Conservation (phyloP, 2,113 vertebrate species). For the Sphaerodactylus townsendi region DNA sequence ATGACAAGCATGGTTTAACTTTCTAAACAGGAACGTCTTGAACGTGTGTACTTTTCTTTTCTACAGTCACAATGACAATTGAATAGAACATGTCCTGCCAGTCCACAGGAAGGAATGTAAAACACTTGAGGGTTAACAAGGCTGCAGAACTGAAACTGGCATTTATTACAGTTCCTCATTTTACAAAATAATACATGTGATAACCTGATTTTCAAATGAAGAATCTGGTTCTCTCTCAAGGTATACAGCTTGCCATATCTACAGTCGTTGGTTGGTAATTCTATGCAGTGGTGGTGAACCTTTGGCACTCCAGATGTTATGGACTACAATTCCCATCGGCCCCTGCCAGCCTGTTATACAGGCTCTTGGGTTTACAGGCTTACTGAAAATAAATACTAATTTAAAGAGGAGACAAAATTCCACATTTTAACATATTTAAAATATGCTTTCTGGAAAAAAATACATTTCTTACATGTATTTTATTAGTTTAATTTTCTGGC, state of each 20-base stretch:
- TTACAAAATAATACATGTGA: not conserved
- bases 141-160: not conserved
- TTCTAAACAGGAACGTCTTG: not conserved
- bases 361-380: too few relatives aligned
- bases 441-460: not conserved
- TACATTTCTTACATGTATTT: not conserved
- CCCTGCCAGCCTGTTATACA: too few relatives aligned
- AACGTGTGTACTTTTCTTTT: not conserved
- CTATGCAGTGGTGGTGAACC: too few relatives aligned
- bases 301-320: too few relatives aligned
- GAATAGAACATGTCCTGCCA: not conserved
- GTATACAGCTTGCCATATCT: not conserved
- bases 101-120: not conserved
- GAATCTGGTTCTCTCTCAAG: not conserved
- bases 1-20: not conserved
- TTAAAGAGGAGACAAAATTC: not conserved
- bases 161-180: not conserved
- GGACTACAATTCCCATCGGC: too few relatives aligned
- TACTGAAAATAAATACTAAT: conserved; percentile 6
- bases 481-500: not conserved
- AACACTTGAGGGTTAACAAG: too few relatives aligned
- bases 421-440: not conserved
- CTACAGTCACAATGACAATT: not conserved
- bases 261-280: too few relatives aligned
- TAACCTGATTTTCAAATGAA: not conserved